phyloP scores from a whole-genome alignment of 2,113 vertebrate species.

The Delphinapterus leucas region DNA sequence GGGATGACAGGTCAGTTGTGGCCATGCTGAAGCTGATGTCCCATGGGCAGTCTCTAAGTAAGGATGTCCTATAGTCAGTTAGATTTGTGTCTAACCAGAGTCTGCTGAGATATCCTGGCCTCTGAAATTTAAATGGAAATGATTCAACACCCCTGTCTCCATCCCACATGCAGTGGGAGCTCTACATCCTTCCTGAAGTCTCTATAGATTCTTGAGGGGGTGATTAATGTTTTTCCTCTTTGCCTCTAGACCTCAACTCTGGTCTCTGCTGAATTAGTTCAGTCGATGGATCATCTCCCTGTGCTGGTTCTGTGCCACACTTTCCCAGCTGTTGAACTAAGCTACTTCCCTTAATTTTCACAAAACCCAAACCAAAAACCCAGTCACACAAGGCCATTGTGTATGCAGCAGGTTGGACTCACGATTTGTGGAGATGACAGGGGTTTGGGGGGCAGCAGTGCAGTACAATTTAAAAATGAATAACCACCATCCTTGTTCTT shows the following conservation, averaged over 20 bases:
- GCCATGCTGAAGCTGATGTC: background rate
- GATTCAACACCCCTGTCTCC: background rate
- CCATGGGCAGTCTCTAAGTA: background rate
- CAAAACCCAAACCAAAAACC: background rate
- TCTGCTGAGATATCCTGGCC: background rate
- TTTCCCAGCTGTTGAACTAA: constrained; percentile 21
- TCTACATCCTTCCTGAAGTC: background rate
- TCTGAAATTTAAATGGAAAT: constrained; percentile 29
- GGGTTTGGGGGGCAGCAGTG: background rate
- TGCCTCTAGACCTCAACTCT: constrained; percentile 14
- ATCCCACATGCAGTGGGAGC: background rate
- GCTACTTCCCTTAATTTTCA: constrained; percentile 9
- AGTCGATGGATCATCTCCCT: background rate
- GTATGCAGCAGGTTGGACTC: background rate
- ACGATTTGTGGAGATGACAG: background rate
- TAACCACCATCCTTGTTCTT: constrained; percentile 3
- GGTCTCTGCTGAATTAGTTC: background rate
- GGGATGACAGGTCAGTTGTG: background rate
- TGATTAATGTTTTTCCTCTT: constrained; percentile 34
- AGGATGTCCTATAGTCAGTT: background rate
- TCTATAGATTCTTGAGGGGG: background rate
- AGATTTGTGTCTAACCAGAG: background rate
- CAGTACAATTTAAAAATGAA: constrained; percentile 14
- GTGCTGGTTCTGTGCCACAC: constrained; percentile 2
- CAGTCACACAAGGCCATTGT: background rate